phyloP scores from a whole-genome alignment of 2,888 invertebrate species.

The Yponomeuta sedellus region DNA sequence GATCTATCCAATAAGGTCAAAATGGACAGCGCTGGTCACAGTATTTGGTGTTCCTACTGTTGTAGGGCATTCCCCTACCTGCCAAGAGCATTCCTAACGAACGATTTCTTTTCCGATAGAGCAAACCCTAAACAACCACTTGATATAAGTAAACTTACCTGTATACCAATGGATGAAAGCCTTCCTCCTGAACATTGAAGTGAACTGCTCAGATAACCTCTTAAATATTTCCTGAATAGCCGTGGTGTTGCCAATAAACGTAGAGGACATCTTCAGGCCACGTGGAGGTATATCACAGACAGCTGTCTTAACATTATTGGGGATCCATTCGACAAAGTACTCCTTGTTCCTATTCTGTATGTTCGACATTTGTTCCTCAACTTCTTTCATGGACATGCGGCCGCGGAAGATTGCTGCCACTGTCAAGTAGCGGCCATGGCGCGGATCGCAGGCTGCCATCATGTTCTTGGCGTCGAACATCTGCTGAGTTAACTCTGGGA shows the following conservation, averaged over 20 bases:
- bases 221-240: slow-evolving; percentile 92
- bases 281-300: slow-evolving; percentile 87
- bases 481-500: slow-evolving; percentile 91
- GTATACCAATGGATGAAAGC: slow-evolving; percentile 98
- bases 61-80: no score
- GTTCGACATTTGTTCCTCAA: slow-evolving; percentile 87
- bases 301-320: slow-evolving; percentile 86
- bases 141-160: slow-evolving; percentile 34
- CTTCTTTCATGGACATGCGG: slow-evolving; percentile 95
- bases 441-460: slow-evolving; percentile 96
- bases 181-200: slow-evolving; percentile 94
- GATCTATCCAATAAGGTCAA: no score
- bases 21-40: no score
- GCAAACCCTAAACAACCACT: neutral
- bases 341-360: slow-evolving; percentile 85
- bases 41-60: no score
- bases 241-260: slow-evolving; percentile 90
- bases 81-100: no score
- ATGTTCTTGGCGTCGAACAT: slow-evolving; percentile 97
- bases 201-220: slow-evolving; percentile 88
- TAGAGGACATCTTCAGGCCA: slow-evolving; percentile 88
- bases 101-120: neutral
- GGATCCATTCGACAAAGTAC: slow-evolving; percentile 88
- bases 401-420: slow-evolving; percentile 93
- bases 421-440: slow-evolving; percentile 91